Base-by-base conservation (phyloP, 2,797 vertebrate species). In the Scolopax bukidnonensis region DNA sequence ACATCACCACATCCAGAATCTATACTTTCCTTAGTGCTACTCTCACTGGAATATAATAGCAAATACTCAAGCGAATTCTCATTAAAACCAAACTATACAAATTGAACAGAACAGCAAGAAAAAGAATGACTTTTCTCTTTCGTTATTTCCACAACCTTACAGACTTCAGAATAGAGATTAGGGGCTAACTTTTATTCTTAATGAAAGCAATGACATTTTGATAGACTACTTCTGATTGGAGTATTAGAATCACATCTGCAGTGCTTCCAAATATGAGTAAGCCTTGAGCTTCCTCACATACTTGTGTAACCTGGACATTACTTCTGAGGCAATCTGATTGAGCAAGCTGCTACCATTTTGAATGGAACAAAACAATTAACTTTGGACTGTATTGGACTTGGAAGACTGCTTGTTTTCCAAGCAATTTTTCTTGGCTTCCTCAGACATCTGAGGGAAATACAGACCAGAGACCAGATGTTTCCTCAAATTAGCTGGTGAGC, bases 401-500 rank as follows among this genome's bases (percentile, higher is more conserved):
- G 45, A 83, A 84, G 45, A 69, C 6, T 63, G 19, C n/a, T 90
- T 85, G 36, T 69, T 50, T 77, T 86, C 40, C 48, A 85, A 68
- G 30, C 41, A 77, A 40, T 27, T 83, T 84, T 57, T 61, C 43
- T 85, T 75, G 64, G 61, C 50, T 85, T 85, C 41, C 47, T 80
- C 60, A 60, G 17, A 48, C 38, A 51, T 77, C 56, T 70, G 73
- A 67, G 71, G 27, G 59, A 92, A 33, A 63, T 41, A 63, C 45
- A 85, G 78, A 87, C 16, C 53, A 75, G 45, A 87, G 28, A 87
- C 68, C 87, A 87, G 89, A 91, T 89, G 69, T 61, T 78, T 94
- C 68, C 41, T 71, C 1, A 0, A 40, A 84, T 93, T 88, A 93
- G 30, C 53, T 85, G 79, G 65, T 92, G 87, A 87, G 4, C 33